Conservation (phyloP, 2,797 vertebrate species). For the Columba guinea region DNA sequence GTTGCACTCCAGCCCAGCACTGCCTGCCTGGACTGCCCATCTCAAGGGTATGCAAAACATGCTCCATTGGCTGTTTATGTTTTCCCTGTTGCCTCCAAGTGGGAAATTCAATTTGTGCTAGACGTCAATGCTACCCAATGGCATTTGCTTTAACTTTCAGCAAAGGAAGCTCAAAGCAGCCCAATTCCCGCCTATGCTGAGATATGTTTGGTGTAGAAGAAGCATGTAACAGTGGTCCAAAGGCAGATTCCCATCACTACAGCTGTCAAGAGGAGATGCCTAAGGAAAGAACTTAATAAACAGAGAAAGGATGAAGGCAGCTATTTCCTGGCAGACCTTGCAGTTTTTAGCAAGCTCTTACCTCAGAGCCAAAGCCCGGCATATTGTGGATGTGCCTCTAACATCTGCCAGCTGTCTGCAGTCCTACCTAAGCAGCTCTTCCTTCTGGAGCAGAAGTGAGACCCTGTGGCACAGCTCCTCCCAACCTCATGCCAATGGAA, state of each 20-base stretch:
- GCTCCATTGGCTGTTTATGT: background rate
- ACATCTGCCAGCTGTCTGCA: background rate
- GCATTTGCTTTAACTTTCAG: background rate
- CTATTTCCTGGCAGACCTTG: background rate
- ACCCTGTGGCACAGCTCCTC: background rate
- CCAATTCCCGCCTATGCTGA: background rate
- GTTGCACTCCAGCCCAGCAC: background rate
- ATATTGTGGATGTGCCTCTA: background rate
- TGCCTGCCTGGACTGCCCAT: background rate
- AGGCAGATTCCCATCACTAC: background rate
- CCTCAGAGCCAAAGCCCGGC: background rate
- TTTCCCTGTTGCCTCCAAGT: background rate
- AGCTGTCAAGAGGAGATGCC: background rate
- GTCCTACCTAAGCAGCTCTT: background rate
- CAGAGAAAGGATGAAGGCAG: background rate
- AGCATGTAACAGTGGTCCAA: background rate
- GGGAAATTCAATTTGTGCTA: background rate
- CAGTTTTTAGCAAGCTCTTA: background rate
- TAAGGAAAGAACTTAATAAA: background rate
- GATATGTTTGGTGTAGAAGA: background rate
- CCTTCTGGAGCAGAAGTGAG: background rate
- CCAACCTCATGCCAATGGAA: background rate
- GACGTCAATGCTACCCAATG: background rate
- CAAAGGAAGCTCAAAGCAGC: background rate
- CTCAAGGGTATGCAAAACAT: background rate